Base-by-base conservation (phyloP, 1,140 invertebrate species). In the Callitettix versicolor region DNA sequence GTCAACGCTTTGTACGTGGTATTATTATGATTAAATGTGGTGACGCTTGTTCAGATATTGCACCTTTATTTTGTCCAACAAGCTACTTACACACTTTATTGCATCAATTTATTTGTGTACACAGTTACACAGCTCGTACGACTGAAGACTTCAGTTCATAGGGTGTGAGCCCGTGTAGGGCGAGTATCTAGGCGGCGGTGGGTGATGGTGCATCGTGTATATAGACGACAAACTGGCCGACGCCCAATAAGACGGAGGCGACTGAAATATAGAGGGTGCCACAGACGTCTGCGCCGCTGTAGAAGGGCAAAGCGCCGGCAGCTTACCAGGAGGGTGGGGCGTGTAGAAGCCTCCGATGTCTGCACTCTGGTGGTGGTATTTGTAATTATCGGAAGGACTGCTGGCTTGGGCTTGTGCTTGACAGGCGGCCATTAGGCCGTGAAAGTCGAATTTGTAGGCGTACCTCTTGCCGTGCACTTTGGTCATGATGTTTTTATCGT, bases 401-500 rank as follows among this genome's bases (percentile, higher is more conserved):
- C 60, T 60, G 58, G 64, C 62, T 41, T 73, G 54, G 62, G 82
- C 77, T 63, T 87, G 84, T 12, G 83, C 74, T 67, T 92, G 89
- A 66, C 87, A 91, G 5, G 89, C 88, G 44, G 85, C 81, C 74
- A 85, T 84, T 59, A 90, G 69, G 1, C 86, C 86, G 67, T 81
- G 82, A 71, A 92, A 95, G 71, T 93, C 90, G 70, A 94, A 94
- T 69, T 91, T 90, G 76, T 95, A 94, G 43, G 90, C 90, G 73
- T 93, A 93, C 1, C 90, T 73, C 71, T 93, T 93, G 38, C 91
- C 91, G 64, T 90, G 88, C 1, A 93, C 89, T 76, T 94, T 95
- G 52, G 84, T 90, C 88, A 98, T 95, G 61, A 98, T 90, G 65
- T 95, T 95, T 73, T 98, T 98, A 74, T 98, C 95, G 73, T 98